A percentile compares a stretch with the other conserved stretches of the same genome.
Evolutionary conservation across 2,888 invertebrate species (phyloP).

Genomic region (Parthenolecanium corni): DNA sequence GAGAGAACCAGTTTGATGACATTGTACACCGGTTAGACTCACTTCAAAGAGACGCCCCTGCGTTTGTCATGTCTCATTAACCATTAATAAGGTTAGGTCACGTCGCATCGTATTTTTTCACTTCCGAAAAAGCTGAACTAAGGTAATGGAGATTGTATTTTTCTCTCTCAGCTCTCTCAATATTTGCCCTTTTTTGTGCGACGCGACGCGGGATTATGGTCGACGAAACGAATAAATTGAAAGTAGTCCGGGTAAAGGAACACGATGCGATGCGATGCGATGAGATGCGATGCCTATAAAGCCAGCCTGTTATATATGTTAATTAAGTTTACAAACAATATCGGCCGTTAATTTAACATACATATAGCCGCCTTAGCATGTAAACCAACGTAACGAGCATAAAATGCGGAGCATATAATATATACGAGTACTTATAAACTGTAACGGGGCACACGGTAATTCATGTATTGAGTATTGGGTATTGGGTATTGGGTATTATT

Average conservation of each 20-base stretch:
- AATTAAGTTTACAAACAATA: constrained; percentile 26
- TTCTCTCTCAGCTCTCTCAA: too few relatives aligned
- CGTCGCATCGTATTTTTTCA: constrained; percentile 21
- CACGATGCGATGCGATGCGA: neutral
- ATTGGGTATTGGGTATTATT: too few relatives aligned
- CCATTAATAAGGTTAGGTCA: constrained; percentile 26
- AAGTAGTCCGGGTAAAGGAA: constrained; percentile 15
- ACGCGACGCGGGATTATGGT: constrained; percentile 19
- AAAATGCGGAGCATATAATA: too few relatives aligned
- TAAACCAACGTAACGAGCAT: too few relatives aligned
- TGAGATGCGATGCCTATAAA: constrained; percentile 11
- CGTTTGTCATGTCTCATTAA: constrained; percentile 26
- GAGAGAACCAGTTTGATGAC: constrained; percentile 25
- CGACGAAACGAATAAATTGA: constrained; percentile 7
- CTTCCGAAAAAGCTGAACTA: neutral
- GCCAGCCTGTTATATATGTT: constrained; percentile 24
- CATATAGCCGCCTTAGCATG: constrained; percentile 6
- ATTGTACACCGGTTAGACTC: constrained; percentile 16
- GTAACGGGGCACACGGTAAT: too few relatives aligned
- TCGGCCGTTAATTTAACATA: constrained; percentile 26
- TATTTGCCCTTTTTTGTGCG: neutral
- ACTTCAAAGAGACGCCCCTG: constrained; percentile 13
- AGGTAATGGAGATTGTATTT: neutral
- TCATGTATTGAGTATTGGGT: too few relatives aligned
- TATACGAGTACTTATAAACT: too few relatives aligned